Evolutionary conservation across 2,797 vertebrate genomes (phyloP), one percentile per base, ranked within the genome.

Genomic region (Siniperca undulata): DNA sequence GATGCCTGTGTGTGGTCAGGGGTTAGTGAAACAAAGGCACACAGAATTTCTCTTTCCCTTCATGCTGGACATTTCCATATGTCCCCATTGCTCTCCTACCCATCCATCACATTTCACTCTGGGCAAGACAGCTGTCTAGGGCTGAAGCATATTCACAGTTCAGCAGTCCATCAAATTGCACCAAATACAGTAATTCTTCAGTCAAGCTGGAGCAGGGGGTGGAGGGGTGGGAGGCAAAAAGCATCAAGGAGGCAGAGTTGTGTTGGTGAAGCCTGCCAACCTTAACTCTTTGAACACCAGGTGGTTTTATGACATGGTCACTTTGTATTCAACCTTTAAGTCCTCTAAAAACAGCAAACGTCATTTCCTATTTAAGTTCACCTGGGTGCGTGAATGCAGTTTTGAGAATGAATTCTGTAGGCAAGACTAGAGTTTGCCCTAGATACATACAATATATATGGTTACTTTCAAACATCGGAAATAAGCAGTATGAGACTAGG

Each of bases 121-220:
- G 79, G 90, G 93, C 90, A 70, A 91, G 93, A 95, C 95, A 95
- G 94, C 94, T 95, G 93, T 93, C 93, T 86, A 75, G 68, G 79
- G 80, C 88, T 87, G 71, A 86, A 94, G 92, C 93, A 93, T 93
- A 95, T 94, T 95, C 95, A 95, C 94, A 95, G 94, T 94, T 94
- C 94, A 95, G 89, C 94, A 95, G 94, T 92, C 92, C 94, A 94
- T 96, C 95, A 95, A 95, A 96, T 94, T 95, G 90, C 89, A 94
- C 92, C 92, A 92, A 94, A 94, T 94, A 92, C 92, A 90, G 90
- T 90, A 87, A 92, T 92, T 92, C 91, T 88, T 87, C 88, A 93
- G 89, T 95, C 89, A 92, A 89, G 87, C 90, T 82, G 76, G 82
- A 86, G 70, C 59, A 75, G 72, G 16, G 78, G 74, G 40, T 42